A percentile compares a stretch with the other conserved stretches of the same genome.
Conservation (phyloP, 2,797 vertebrate species). For the Triplophysa bombifrons region DNA sequence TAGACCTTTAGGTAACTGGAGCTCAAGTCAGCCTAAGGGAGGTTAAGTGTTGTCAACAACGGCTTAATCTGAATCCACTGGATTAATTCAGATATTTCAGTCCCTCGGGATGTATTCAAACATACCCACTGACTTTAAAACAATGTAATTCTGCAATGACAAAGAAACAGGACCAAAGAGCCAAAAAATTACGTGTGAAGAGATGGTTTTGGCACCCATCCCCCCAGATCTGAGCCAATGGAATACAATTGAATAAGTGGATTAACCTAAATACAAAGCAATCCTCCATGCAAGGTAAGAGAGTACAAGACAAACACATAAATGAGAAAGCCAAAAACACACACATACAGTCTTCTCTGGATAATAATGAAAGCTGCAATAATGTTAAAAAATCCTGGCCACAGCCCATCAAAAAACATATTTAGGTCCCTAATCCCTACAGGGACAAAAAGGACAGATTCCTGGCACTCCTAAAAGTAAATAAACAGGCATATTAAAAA, state of each 20-base stretch:
- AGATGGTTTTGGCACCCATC: constrained; percentile 67
- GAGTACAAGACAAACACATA: constrained; percentile 33
- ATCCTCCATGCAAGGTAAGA: constrained; percentile 64
- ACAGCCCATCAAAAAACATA: not conserved
- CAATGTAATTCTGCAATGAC: constrained; percentile 18
- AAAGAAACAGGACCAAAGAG: constrained; percentile 20
- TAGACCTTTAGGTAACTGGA: constrained; percentile 4
- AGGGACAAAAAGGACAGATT: not conserved
- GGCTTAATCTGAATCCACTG: constrained; percentile 41
- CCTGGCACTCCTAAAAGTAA: not conserved
- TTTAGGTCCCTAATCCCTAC: not conserved
- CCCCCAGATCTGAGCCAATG: constrained; percentile 71
- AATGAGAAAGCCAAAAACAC: not conserved
- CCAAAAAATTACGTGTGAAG: constrained; percentile 36
- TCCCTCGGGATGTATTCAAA: not conserved
- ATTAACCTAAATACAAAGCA: constrained; percentile 81
- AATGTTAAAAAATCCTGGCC: not conserved
- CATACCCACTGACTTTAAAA: constrained; percentile 3
- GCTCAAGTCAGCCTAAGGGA: constrained; percentile 32
- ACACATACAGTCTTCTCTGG: not conserved
- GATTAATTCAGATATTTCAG: constrained; percentile 2
- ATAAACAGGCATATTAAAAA: not conserved
- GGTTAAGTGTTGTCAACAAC: constrained; percentile 36
- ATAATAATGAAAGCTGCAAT: not conserved
- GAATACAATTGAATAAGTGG: constrained; percentile 82